Percentiles rank a stretch among this genome's conserved stretches.
These are phyloP conservation scores for Phoenicopterus ruber DNA, from an alignment of 2,113 vertebrate species.

Conservation along the genomic window DNA sequence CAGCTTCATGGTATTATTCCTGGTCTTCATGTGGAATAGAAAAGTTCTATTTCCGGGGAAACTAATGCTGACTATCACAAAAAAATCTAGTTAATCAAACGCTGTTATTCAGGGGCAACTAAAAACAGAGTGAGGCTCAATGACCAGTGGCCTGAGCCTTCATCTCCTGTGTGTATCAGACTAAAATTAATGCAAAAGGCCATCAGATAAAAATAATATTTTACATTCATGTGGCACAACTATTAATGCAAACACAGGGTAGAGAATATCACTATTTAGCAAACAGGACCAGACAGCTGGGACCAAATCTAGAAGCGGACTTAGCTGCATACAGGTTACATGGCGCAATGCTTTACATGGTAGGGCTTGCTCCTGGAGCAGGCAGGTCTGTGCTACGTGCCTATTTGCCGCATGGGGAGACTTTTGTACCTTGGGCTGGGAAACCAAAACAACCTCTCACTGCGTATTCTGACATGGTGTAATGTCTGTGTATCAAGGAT, in stretches of 20 bases:
- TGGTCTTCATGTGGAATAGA: background rate
- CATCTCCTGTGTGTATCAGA: rapidly evolving
- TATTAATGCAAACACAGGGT: background rate
- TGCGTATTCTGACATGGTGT: background rate
- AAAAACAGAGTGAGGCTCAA: background rate
- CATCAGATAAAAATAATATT: background rate
- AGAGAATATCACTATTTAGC: background rate
- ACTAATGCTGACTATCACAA: background rate
- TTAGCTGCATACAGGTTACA: background rate
- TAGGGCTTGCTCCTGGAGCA: background rate
- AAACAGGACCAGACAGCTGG: background rate
- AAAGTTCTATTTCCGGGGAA: background rate
- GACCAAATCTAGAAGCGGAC: background rate
- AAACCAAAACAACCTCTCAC: background rate
- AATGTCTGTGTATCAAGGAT: background rate
- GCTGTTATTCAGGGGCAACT: background rate
- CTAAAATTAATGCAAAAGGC: background rate
- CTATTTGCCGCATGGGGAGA: background rate
- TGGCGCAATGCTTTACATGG: background rate
- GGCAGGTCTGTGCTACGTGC: background rate
- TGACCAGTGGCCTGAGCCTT: background rate
- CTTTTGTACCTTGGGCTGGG: background rate
- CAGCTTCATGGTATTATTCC: background rate
- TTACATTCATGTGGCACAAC: background rate
- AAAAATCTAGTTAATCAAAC: background rate